Base-by-base conservation (phyloP, 1,140 invertebrate genomes). In the Helicoverpa armigera region DNA sequence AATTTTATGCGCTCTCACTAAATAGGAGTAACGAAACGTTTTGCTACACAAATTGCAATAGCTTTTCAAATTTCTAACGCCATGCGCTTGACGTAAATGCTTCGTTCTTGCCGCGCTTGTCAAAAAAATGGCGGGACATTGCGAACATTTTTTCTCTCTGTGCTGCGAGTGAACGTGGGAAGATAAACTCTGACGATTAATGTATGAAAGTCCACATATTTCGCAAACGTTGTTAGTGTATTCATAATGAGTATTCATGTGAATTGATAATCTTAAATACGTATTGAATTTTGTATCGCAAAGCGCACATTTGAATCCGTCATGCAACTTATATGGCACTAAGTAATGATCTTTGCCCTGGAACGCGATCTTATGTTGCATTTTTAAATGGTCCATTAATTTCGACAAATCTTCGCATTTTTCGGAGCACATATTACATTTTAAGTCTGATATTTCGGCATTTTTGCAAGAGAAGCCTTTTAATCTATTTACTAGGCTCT, bases 191-290 rank as follows among this genome's bases (percentile, higher is more conserved):
- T 80, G n/a, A 14, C 83, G 75, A 29, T 87, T 88, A 18, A 87
- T 88, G 61, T 83, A 89, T 0, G 84, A 87, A 0, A 80, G 56
- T 0, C 87, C 87, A 58, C 89, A 90, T 13, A 82, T 83, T 58
- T 90, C 87, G 16, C 89, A 90, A 0, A 89, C 86, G 35, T 89
- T 85, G 51, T 89, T 83, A 0, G 54, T 83, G 18, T 1, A 23
- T 23, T 23, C 23, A 23, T 81, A 89, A 81, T 90, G 89, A 9
- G 56, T 81, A 35, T 90, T 87, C 89, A 90, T 90, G 70, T 90
- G 89, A 7, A 87, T 83, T 0, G 82, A 76, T 31, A 90, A 70
- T 18, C 79, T 72, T 5, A 83, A 70, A 63, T 85, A 89, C 11
- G 80, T 83, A 16, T 90, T 86, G 53, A 89, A 90, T 58, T 77